These are phyloP conservation scores for Muscicapa adusta DNA, from an alignment of 2,113 vertebrate species.

Conservation along the genomic window DNA sequence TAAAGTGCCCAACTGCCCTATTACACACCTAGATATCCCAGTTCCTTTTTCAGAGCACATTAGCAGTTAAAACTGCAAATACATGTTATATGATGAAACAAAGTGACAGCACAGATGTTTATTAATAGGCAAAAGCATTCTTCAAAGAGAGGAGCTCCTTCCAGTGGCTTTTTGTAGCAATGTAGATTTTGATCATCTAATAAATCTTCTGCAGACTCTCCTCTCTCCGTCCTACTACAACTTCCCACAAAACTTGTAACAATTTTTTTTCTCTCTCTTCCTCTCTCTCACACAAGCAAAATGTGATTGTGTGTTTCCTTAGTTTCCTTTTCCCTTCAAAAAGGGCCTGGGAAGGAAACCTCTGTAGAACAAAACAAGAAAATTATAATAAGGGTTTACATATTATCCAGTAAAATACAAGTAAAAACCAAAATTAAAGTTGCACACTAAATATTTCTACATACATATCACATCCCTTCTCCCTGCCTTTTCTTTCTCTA, in stretches of 20 bases:
- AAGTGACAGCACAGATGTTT: neutral
- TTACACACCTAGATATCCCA: neutral
- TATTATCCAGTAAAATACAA: neutral
- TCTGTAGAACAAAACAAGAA: neutral
- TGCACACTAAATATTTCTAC: neutral
- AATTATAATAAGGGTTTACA: neutral
- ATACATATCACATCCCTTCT: neutral
- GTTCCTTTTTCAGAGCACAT: neutral
- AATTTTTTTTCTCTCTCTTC: neutral
- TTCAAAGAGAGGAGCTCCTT: fast-evolving
- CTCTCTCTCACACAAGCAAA: neutral
- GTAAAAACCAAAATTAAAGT: neutral
- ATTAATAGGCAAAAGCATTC: neutral
- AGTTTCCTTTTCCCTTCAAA: neutral
- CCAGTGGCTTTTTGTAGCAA: neutral
- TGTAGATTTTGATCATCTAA: neutral
- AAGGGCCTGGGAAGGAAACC: neutral
- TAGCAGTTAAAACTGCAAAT: neutral
- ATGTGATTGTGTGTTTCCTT: neutral
- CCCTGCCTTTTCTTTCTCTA: neutral
- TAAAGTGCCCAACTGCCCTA: neutral
- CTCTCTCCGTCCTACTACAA: neutral
- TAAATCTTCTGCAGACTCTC: neutral
- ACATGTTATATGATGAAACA: neutral
- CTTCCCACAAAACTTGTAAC: neutral